phyloP scores from a whole-genome alignment of 2,113 vertebrate species.

The Prietella phreatophila region DNA sequence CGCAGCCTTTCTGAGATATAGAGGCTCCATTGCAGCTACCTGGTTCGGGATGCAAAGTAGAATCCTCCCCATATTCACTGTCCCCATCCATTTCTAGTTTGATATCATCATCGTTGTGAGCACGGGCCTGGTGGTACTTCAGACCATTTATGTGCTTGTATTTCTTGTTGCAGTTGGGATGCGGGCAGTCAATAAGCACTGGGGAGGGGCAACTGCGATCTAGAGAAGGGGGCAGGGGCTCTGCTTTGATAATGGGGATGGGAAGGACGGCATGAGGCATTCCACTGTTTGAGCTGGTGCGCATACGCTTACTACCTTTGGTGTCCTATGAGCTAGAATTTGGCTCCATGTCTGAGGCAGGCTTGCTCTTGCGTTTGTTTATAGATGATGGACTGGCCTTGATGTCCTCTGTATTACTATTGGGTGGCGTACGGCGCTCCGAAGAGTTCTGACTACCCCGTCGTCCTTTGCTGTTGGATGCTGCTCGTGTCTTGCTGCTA shows the following conservation, averaged over 20 bases:
- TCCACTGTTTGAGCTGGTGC: slow-evolving; percentile 86
- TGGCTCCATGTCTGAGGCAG: slow-evolving; percentile 93
- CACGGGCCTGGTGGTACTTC: slow-evolving; percentile 97
- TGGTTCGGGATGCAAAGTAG: slow-evolving; percentile 81
- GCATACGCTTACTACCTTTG: slow-evolving; percentile 96
- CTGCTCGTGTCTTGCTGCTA: slow-evolving; percentile 90
- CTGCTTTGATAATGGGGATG: slow-evolving; percentile 79
- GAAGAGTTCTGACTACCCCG: slow-evolving; percentile 95
- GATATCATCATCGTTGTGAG: slow-evolving; percentile 92
- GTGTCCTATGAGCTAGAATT: slow-evolving; percentile 98
- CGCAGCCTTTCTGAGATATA: slow-evolving; percentile 85
- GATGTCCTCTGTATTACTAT: slow-evolving; percentile 83
- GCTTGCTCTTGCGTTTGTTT: slow-evolving; percentile 93
- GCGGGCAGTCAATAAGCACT: slow-evolving; percentile 95
- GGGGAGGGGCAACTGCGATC: slow-evolving; percentile 93
- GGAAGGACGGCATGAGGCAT: slow-evolving; percentile 65
- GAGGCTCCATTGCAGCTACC: slow-evolving; percentile 89
- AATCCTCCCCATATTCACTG: slow-evolving; percentile 92
- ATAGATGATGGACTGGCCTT: slow-evolving; percentile 93
- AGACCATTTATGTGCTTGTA: slow-evolving; percentile 99
- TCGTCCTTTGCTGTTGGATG: slow-evolving; percentile 92
- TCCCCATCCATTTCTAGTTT: slow-evolving; percentile 92
- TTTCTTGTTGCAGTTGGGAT: slow-evolving; percentile 98
- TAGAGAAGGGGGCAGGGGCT: slow-evolving; percentile 75
- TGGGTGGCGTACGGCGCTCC: slow-evolving; percentile 86